Base-by-base conservation (phyloP, 2,888 invertebrate species). In the Sesia bembeciformis region DNA sequence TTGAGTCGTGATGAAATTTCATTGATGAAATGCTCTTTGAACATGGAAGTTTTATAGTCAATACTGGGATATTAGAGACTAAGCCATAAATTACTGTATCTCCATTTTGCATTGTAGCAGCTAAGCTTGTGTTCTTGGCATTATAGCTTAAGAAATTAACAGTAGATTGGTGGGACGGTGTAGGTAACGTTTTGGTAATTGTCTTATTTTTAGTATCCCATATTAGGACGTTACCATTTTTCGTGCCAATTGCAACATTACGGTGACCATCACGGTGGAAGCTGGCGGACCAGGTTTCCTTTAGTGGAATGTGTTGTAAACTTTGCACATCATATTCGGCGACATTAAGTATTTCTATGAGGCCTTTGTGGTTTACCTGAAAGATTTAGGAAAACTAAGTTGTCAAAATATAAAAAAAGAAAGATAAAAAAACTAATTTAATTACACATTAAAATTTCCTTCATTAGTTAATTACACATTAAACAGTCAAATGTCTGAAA, bases 161-260 rank as follows among this genome's bases (percentile, higher is more conserved):
- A 53, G 74, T 67, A 4, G 81, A 81, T 49, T 81, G 81, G 40
- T 86, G 81, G 8, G 79, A 60, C 3, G 85, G 82, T 5, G 76
- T 74, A 0, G 89, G 83, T 62, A 90, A 89, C 64, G 86, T 80
- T 67, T 90, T 90, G 0, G 70, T 78, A n/a, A 87, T 73, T 43
- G 70, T 78, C 72, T 89, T 90, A 52, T 75, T 83, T 61, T 85
- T 90, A 3, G 89, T 88, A 55, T 90, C 89, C 90, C 90, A 90
- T 62, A 90, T 84, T 69, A 87, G 71, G 3, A 90, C 84, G 65
- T 81, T 83, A 38, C 90, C 90, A 63, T 76, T 85, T 64, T 74
- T 81, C 0, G 86, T 86, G 4, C 90, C 90, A 54, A 90, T 77
- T 2, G 86, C 90, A 50, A 90, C 70, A 58, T 87, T 81, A 5